A percentile compares a stretch with the other conserved stretches of the same genome.
phyloP scores from a whole-genome alignment of 2,113 vertebrate species.

The Lethenteron camtschaticum region DNA sequence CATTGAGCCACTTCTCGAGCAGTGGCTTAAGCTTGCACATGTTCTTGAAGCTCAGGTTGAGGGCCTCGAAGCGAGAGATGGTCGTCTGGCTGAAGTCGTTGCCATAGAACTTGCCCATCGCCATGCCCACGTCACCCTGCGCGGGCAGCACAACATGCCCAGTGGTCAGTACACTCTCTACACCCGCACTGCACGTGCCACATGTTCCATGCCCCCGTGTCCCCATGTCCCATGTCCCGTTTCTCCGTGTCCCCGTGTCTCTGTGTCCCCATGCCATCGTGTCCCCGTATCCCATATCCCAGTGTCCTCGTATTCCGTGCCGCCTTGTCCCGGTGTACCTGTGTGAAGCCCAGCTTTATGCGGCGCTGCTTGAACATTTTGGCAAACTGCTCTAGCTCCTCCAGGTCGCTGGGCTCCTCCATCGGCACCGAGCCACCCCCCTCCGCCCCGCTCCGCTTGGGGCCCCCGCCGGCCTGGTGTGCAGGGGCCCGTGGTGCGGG shows the following conservation, averaged over 20 bases:
- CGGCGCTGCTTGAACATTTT: constrained; percentile 77
- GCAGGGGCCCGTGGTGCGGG: no score
- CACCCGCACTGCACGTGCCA: no score
- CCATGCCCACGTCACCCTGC: constrained; percentile 64
- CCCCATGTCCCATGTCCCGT: no score
- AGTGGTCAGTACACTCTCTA: no score
- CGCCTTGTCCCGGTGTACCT: constrained; percentile 21
- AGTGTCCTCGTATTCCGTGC: no score
- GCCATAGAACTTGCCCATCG: constrained; percentile 77
- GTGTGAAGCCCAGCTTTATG: constrained; percentile 76
- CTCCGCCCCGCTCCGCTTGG: no score
- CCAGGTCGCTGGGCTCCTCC: constrained; percentile 70
- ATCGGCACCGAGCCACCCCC: background rate
- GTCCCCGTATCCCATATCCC: no score
- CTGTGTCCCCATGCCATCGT: no score
- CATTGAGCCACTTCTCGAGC: constrained; percentile 72
- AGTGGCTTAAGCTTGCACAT: constrained; percentile 87
- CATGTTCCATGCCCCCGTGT: no score
- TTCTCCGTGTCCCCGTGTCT: no score
- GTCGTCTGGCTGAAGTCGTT: constrained; percentile 86
- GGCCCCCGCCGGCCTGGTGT: no score
- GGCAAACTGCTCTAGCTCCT: constrained; percentile 71
- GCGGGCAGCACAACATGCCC: no score
- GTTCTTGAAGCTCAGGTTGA: constrained; percentile 85
- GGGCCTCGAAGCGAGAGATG: constrained; percentile 74